A percentile compares a stretch with the other conserved stretches of the same genome.
These are phyloP conservation scores for Lepidotrigona ventralis DNA, from an alignment of 1,140 invertebrate genomes.

Conservation along the genomic window DNA sequence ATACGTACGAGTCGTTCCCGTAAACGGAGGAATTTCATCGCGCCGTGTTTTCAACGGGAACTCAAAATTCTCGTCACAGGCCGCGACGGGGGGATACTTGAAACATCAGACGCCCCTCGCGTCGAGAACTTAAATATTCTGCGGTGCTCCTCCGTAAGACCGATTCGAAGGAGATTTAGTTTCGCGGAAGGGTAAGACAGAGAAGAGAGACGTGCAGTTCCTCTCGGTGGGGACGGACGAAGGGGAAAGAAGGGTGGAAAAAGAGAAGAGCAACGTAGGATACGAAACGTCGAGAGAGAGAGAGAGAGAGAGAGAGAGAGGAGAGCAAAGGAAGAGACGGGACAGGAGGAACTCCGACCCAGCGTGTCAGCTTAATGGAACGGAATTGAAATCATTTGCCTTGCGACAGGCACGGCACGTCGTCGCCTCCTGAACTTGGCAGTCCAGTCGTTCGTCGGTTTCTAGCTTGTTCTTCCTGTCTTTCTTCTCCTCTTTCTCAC, in stretches of 20 bases:
- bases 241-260: neutral
- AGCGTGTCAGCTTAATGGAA: constrained; percentile 63
- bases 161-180: constrained; percentile 62
- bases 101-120: constrained; percentile 28
- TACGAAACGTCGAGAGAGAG: neutral
- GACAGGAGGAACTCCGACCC: constrained; percentile 32
- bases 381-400: constrained; percentile 67
- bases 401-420: constrained; percentile 62
- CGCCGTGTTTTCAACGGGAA: constrained; percentile 8
- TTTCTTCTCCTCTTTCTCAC: neutral
- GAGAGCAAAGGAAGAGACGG: constrained; percentile 10
- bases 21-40: constrained; percentile 16
- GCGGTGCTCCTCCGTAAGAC: constrained; percentile 42
- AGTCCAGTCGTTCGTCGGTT: constrained; percentile 51
- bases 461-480: neutral
- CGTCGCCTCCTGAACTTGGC: constrained; percentile 62
- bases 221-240: neutral
- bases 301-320: constrained; percentile 5
- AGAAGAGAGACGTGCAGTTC: constrained; percentile 11
- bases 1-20: neutral
- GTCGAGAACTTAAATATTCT: constrained; percentile 59
- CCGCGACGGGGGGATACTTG: constrained; percentile 17
- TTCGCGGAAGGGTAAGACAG: constrained; percentile 34
- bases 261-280: neutral
- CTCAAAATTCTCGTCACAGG: constrained; percentile 48